phyloP scores from a whole-genome alignment of 2,797 vertebrate genomes.

The Tauraco hartlaubi region DNA sequence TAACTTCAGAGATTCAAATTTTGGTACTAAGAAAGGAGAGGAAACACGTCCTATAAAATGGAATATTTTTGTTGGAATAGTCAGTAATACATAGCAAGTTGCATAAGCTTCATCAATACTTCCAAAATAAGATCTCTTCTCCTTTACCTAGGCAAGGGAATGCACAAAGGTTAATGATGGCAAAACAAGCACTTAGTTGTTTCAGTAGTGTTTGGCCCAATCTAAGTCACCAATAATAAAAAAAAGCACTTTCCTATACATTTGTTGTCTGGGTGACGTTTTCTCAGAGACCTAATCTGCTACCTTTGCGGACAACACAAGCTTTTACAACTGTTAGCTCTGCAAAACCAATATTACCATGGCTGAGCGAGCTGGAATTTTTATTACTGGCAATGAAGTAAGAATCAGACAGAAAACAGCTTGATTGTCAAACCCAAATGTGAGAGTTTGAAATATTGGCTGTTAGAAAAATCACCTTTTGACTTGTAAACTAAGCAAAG shows the following conservation, averaged over 20 bases:
- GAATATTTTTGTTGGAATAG: neutral
- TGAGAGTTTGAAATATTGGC: conserved; percentile 22
- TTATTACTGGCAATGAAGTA: conserved; percentile 62
- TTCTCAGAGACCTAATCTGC: conserved; percentile 28
- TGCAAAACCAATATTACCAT: conserved; percentile 49
- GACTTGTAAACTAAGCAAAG: conserved; percentile 31
- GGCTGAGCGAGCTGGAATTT: conserved; percentile 49
- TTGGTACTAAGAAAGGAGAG: neutral
- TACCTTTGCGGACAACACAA: conserved; percentile 19
- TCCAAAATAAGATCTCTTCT: neutral
- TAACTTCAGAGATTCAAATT: conserved; percentile 4
- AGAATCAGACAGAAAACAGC: conserved; percentile 51
- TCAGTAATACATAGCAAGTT: neutral
- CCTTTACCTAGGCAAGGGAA: neutral
- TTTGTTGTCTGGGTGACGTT: neutral
- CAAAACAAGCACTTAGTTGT: neutral
- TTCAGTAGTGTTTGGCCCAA: neutral
- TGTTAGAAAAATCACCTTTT: conserved; percentile 43
- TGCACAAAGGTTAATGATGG: neutral
- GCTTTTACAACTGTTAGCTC: conserved; percentile 48
- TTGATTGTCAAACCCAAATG: conserved; percentile 32
- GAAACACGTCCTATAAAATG: neutral
- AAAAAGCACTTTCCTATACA: neutral
- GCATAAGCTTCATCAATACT: neutral
- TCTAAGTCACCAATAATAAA: neutral